Percentiles rank a stretch among this genome's conserved stretches.
These are phyloP conservation scores for Hyperoplus lanceolatus DNA, from an alignment of 2,797 vertebrate genomes.

Conservation along the genomic window DNA sequence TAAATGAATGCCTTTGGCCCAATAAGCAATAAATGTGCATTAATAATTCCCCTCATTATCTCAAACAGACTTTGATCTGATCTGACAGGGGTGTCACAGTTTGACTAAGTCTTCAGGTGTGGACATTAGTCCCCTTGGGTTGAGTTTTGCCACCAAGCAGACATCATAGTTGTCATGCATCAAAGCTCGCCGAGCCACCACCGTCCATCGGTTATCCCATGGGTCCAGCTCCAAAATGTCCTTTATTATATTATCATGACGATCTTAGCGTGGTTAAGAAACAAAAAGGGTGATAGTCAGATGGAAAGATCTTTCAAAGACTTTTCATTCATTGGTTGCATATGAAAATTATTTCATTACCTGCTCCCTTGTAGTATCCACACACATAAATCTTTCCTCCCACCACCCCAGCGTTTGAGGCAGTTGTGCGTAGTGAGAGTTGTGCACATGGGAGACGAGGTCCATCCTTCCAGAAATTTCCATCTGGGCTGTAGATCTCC, in stretches of 20 bases:
- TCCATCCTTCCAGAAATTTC: slow-evolving; percentile 94
- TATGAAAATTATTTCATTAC: slow-evolving; percentile 75
- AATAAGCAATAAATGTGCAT: slow-evolving; percentile 58
- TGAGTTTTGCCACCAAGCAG: slow-evolving; percentile 95
- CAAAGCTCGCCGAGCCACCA: slow-evolving; percentile 87
- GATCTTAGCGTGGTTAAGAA: slow-evolving; percentile 84
- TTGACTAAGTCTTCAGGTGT: slow-evolving; percentile 90
- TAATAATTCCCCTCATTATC: slow-evolving; percentile 42
- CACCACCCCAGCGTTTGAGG: slow-evolving; percentile 90
- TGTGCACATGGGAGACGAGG: slow-evolving; percentile 91
- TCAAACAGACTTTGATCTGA: slow-evolving; percentile 55
- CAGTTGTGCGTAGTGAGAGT: slow-evolving; percentile 91
- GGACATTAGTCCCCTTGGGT: slow-evolving; percentile 93
- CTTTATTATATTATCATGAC: slow-evolving; percentile 95
- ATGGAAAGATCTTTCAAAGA: not conserved
- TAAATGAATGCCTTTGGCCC: slow-evolving; percentile 55
- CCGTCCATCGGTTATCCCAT: slow-evolving; percentile 95
- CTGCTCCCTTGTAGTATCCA: slow-evolving; percentile 96
- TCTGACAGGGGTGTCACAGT: slow-evolving; percentile 67
- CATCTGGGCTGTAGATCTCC: slow-evolving; percentile 96
- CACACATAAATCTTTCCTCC: slow-evolving; percentile 96
- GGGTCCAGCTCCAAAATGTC: slow-evolving; percentile 96
- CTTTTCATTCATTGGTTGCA: not conserved
- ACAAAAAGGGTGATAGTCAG: not conserved
- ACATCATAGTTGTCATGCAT: slow-evolving; percentile 99